Evolutionary conservation across 2,113 vertebrate genomes (phyloP), one percentile per base, ranked within the genome.

Genomic region (Limanda limanda): DNA sequence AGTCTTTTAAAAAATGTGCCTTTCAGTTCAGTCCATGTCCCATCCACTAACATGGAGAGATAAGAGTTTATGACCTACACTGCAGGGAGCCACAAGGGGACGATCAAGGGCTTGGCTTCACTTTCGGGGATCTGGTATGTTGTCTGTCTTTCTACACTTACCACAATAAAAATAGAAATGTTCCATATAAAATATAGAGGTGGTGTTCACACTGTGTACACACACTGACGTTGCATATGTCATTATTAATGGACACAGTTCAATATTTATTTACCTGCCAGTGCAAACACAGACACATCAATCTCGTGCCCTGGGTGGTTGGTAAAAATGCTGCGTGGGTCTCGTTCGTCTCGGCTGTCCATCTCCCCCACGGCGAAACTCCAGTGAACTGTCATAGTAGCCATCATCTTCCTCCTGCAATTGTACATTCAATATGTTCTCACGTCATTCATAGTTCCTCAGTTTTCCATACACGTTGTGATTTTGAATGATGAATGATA

Each of bases 321-420:
- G 97, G 91, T 99, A 99, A 91, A 98, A 99, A 84, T 97, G 96
- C 79, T 98, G 97, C 25, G 97, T 99, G n/a, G 98, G 97, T 84
- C 97, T 91, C 13, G 96, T 94, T 35, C 97, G 91, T 64, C 97
- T 92, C 15, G 96, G 97, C 78, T 99, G 97, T 71, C 97, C 97
- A 25, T 99, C 97, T 62, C 97, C 97, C 76, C 97, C 97, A 86
- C 95, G 95, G 24, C 97, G 96, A 89, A 97, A 99, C 89, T 99
- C 98, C 68, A 99, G 91, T 56, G 97, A 98, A 84, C 86, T 94
- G 90, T 98, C 96, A 75, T 97, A 96, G 59, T 96, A 99, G 23
- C 95, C 93, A 71, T 96, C 96, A 76, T 97, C 97, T 72, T 98
- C 97, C 66, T 98, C 96, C 94, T 99, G 90, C 74, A 77, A 92